phyloP scores from a whole-genome alignment of 53 echinoderm and acorn worm species.

The Crossaster papposus region DNA sequence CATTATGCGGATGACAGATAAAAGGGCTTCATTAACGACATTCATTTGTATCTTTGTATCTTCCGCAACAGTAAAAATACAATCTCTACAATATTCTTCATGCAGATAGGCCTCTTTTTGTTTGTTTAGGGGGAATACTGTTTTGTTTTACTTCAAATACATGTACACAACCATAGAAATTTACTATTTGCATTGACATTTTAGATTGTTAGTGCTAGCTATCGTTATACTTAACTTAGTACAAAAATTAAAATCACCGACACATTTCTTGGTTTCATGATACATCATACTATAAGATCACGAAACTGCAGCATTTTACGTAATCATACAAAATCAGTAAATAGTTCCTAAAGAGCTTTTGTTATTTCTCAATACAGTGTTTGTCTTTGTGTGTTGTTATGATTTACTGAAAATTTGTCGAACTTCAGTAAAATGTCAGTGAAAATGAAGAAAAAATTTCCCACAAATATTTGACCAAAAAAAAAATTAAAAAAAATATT shows the following conservation, averaged over 20 bases:
- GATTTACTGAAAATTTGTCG: not conserved
- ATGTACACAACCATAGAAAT: constrained; percentile 5
- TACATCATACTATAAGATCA: not conserved
- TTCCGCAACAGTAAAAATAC: too few species aligned
- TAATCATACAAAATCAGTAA: not conserved
- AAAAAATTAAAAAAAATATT: too few species aligned
- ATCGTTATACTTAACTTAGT: constrained; percentile 9
- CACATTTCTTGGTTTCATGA: not conserved
- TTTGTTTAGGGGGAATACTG: not conserved
- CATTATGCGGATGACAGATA: too few species aligned
- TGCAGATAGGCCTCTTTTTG: too few species aligned
- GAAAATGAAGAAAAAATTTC: too few species aligned
- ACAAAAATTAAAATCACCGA: constrained; percentile 30
- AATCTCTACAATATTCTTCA: too few species aligned
- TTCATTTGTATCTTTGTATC: too few species aligned
- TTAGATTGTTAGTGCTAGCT: not conserved
- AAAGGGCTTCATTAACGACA: too few species aligned
- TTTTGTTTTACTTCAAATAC: not conserved
- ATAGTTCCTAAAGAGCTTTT: not conserved
- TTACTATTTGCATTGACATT: constrained; percentile 27
- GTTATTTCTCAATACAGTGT: not conserved
- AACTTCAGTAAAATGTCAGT: not conserved
- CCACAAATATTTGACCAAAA: too few species aligned
- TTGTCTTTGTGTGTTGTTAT: not conserved
- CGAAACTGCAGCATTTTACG: constrained; percentile 53